Evolutionary conservation across 2,113 vertebrate species (phyloP), one percentile per base, ranked within the genome.

Genomic region (Carettochelys insculpta): DNA sequence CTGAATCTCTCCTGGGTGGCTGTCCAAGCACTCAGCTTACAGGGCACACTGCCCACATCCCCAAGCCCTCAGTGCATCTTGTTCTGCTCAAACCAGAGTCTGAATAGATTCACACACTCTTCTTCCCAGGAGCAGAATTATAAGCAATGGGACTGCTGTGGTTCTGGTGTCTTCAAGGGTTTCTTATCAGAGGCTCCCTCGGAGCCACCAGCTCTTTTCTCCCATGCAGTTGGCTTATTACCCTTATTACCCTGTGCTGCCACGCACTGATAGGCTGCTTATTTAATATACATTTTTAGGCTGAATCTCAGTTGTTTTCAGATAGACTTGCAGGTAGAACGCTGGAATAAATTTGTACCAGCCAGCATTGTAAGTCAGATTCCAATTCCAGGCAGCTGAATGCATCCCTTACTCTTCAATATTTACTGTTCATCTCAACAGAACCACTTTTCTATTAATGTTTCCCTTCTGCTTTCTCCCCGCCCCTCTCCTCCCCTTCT

Each of bases 301-400:
- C 9, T 92, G 7, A 81, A 91, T 90, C 53, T 89, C 82, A 85
- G 20, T 11, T 78, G 17, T 79, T 92, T 89, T 65, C 34, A 3
- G 11, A 31, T 45, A 41, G 45, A 47, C 22, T 87, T 54, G n/a
- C 27, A 43, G 48, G 38, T 10, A 52, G 27, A 77, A 75, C 17
- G 25, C 52, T 19, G n/a, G 80, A 87, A 83, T 75, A 79, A 87
- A 92, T 87, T 94, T 92, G 77, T 77, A 41, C 31, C 20, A 80
- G 81, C 10, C 5, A 2, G 14, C 38, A 53, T 75, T 47, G 38
- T 4, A 27, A 88, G 41, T 83, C 78, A 61, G 45, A 89, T 22
- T 48, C 25, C 75, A 90, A 2, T 45, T 53, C 27, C 65, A 78
- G 0, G 1, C 75, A 82, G 13, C 50, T 91, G 83, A 34, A 92